Base-by-base conservation (phyloP, 2,888 invertebrate species). In the Dioctria linearis region DNA sequence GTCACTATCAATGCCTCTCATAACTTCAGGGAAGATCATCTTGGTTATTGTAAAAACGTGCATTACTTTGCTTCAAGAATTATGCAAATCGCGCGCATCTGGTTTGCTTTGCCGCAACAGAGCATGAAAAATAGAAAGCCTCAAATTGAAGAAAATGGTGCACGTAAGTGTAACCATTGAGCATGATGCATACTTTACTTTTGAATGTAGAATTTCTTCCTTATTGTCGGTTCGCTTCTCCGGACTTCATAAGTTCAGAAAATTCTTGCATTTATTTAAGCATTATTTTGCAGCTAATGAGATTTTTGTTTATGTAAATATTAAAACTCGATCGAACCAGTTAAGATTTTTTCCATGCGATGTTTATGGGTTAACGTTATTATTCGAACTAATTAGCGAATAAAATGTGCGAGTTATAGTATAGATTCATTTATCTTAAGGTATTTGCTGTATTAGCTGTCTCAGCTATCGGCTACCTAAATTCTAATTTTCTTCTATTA, bases 41-140 rank as follows among this genome's bases (percentile, higher is more conserved):
- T 75, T 59, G 73, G 42, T 75, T 75, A 75, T 75, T 75, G 73
- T 75, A 75, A 75, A 75, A 75, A 59, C 73, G 73, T 75, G 73
- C 73, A 75, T 75, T 75, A 75, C 59, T 37, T 63, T 63, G 42
- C 59, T 75, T 59, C 39, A 75, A 75, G 73, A 75, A 75, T 75
- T 75, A 75, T 75, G 73, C 59, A 75, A 75, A 75, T 75, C 57
- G 54, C 42, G 59, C 59, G 73, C 59, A 75, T 75, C 73, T 75
- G 73, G 73, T 42, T 59, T 54, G 59, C 3, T 25, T 25, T 46
- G 9, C 11, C 11, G 73, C 73, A 75, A 8, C 73, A 25, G 73
- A 75, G 49, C 73, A 75, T 57, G 43, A 75, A 39, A 43, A 75
- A 75, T 59, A 59, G 59, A 69, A 69, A 69, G 69, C 51, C 49